phyloP scores from a whole-genome alignment of 2,113 vertebrate genomes.

The Oncorhynchus kisutch region DNA sequence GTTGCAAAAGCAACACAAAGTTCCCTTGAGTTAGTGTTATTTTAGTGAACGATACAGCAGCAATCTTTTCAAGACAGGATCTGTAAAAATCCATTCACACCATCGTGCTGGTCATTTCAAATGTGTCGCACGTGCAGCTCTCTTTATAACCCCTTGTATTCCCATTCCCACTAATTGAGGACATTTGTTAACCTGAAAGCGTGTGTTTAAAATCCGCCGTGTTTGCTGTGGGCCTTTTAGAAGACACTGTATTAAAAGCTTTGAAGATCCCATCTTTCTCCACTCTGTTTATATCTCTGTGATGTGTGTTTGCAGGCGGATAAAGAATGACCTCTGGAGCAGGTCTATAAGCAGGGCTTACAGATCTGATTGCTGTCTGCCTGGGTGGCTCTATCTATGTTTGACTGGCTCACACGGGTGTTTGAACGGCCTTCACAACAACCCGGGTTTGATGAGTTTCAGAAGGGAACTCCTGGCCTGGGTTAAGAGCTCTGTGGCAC shows the following conservation, averaged over 20 bases:
- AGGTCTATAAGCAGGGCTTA: slow-evolving; percentile 25
- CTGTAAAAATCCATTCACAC: too few species aligned
- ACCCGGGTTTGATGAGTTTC: too few species aligned
- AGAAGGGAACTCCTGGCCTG: too few species aligned
- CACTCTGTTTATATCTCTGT: slow-evolving; percentile 34
- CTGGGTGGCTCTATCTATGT: slow-evolving; percentile 57
- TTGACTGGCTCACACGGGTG: background rate
- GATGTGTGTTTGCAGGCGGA: slow-evolving; percentile 23
- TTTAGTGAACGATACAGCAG: too few species aligned
- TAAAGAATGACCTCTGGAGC: slow-evolving; percentile 11
- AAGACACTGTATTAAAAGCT: slow-evolving; percentile 29
- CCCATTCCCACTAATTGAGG: background rate
- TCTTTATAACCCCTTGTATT: background rate
- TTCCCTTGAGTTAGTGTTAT: too few species aligned
- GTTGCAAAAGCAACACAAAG: too few species aligned
- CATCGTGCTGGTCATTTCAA: too few species aligned
- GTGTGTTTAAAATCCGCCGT: background rate
- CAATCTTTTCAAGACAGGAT: too few species aligned
- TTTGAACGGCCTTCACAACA: too few species aligned
- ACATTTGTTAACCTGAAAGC: background rate
- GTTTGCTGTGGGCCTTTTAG: slow-evolving; percentile 17
- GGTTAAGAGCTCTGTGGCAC: background rate
- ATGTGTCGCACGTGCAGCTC: background rate
- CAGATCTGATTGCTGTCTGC: background rate
- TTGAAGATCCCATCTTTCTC: slow-evolving; percentile 11